Evolutionary conservation across 2,797 vertebrate genomes (phyloP), one percentile per base, ranked within the genome.

Genomic region (Hylomyscus alleni): DNA sequence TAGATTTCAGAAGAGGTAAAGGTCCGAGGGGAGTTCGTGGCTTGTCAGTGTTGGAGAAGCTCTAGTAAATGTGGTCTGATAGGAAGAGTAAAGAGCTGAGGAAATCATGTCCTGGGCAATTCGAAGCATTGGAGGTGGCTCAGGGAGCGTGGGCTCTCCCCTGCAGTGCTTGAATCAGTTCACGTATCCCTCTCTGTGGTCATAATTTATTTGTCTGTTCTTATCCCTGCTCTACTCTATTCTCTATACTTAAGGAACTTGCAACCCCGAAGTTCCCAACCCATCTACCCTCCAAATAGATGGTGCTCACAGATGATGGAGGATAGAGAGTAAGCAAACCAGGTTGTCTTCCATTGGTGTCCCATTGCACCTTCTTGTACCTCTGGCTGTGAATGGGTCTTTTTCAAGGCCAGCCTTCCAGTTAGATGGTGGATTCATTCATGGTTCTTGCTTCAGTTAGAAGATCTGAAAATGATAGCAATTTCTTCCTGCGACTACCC

Each of bases 281-380:
- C 12, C 14, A 65, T 0, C 34, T 60, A 37, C 37, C 52, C 93
- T 95, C 29, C 58, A 77, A 34, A 22, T 34, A 82, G 78, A 4
- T 0, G 19, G 22, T 3, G 9, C 13, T 77, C 73, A 31, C 1
- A 34, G 87, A 82, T 85, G 11, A 52, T 76, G 44, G 52, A 37
- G n/a, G 37, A n/a, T 9, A 13, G 44, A 24, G 13, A 69, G 20
- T 22, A 29, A 52, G 19, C 67, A 47, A 19, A 50, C 15, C 40
- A 34, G 86, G 13, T 6, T 4, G 0, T 37, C n/a, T n/a, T 82
- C 29, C 44, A 8, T 50, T 31, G 10, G 15, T 6, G 4, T 40
- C 29, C 40, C 2, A 0, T 1, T 1, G 31, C 14, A 15, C 83
- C 54, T 22, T 26, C 50, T 62, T 0, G 1, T 7, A 0, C 15